phyloP scores from a whole-genome alignment of 2,888 invertebrate species.

The Ptilodon capucinus region DNA sequence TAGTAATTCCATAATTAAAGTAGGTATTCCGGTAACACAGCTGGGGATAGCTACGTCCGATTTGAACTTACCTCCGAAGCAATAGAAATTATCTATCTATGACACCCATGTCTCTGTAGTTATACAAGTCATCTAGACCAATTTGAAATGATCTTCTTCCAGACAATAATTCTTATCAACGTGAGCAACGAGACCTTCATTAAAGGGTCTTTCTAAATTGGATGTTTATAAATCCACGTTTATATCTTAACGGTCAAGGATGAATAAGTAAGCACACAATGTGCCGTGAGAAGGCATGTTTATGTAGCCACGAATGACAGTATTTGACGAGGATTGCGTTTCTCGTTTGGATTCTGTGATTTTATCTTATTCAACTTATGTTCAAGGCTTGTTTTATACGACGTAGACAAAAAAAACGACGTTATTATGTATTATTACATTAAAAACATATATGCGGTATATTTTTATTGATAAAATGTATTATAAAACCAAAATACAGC shows the following conservation, averaged over 20 bases:
- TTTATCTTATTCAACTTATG: constrained; percentile 18
- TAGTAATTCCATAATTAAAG: background rate
- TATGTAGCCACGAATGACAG: constrained; percentile 41
- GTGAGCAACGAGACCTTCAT: constrained; percentile 8
- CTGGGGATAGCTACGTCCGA: too few relatives aligned
- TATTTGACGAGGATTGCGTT: constrained; percentile 39
- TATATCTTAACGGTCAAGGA: constrained; percentile 68
- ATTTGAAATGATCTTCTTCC: constrained; percentile 19
- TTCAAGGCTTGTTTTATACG: constrained; percentile 15
- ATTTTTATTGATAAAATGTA: too few relatives aligned
- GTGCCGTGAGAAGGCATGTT: constrained; percentile 50
- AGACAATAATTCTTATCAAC: constrained; percentile 15
- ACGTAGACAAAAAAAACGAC: background rate
- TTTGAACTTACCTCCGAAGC: background rate
- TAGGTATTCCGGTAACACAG: too few relatives aligned
- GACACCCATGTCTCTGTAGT: constrained; percentile 35
- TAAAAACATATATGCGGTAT: too few relatives aligned
- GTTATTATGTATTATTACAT: background rate
- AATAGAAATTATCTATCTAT: constrained; percentile 7
- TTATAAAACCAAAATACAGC: too few relatives aligned
- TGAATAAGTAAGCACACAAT: constrained; percentile 36
- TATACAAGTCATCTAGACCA: constrained; percentile 40
- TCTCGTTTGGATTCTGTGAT: constrained; percentile 30
- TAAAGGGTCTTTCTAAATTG: constrained; percentile 30
- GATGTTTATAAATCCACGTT: constrained; percentile 30